A percentile compares a stretch with the other conserved stretches of the same genome.
Conservation (phyloP, 2,888 invertebrate genomes). For the Drosophila diplacantha region DNA sequence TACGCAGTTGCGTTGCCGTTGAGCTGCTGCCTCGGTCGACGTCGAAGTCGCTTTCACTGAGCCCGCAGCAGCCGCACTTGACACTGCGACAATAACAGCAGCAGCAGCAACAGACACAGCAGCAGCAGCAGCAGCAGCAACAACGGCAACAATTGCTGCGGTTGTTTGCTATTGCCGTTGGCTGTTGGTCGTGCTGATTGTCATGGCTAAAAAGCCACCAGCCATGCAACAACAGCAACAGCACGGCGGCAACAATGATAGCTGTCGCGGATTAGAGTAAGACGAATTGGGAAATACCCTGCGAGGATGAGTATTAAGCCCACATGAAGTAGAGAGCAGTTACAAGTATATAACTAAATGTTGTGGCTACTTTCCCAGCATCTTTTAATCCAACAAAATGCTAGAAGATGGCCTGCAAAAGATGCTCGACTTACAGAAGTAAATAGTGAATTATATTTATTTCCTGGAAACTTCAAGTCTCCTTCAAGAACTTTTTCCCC, state of each 20-base stretch:
- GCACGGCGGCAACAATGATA: conserved; percentile 11
- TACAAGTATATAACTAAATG: background rate
- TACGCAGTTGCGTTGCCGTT: conserved; percentile 18
- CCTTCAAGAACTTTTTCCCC: conserved; percentile 3
- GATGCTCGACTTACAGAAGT: fast-evolving
- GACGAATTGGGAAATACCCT: conserved; percentile 30
- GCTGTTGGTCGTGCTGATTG: conserved; percentile 69
- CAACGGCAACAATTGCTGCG: conserved; percentile 61
- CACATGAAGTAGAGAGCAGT: background rate
- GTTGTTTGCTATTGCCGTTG: conserved; percentile 62
- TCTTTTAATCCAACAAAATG: background rate
- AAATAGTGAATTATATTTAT: background rate
- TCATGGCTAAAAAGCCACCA: conserved; percentile 67
- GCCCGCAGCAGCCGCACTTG: conserved; percentile 60
- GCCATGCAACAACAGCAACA: conserved; percentile 31
- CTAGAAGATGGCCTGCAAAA: fast-evolving
- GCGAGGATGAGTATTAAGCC: no score
- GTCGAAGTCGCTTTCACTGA: conserved; percentile 65
- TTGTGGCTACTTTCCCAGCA: background rate
- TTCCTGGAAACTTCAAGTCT: background rate
- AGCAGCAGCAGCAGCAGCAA: conserved; percentile 15
- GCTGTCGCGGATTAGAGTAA: background rate
- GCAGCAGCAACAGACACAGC: conserved; percentile 17
- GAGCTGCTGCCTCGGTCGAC: conserved; percentile 35
- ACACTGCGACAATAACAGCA: conserved; percentile 60